Percentiles rank a stretch among this genome's conserved stretches.
phyloP scores from a whole-genome alignment of 2,797 vertebrate species.

The Tragelaphus eurycerus region DNA sequence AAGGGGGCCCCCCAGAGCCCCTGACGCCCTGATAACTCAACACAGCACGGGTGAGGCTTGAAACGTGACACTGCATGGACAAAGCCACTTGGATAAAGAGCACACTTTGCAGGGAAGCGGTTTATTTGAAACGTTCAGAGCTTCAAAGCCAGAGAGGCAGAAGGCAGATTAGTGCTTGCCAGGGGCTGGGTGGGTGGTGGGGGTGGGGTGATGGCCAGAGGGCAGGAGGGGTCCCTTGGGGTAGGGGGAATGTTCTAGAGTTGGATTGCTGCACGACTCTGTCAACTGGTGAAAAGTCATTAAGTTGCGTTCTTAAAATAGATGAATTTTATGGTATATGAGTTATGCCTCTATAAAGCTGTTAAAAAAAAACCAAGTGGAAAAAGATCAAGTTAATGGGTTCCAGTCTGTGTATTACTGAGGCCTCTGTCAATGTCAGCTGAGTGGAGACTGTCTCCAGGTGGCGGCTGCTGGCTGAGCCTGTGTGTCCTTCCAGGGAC shows the following conservation, averaged over 20 bases:
- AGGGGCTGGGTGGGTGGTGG: not conserved
- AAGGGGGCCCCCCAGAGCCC: too few relatives aligned
- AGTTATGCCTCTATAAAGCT: not conserved
- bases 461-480: not conserved
- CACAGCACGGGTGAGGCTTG: rapidly evolving
- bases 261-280: too few relatives aligned
- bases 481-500: not conserved
- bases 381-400: not conserved
- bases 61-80: rapidly evolving
- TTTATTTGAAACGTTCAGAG: not conserved
- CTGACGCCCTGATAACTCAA: rapidly evolving
- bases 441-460: not conserved
- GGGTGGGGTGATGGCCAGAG: not conserved
- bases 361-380: too few relatives aligned
- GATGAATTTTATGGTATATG: not conserved
- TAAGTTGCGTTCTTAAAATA: rapidly evolving
- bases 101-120: rapidly evolving
- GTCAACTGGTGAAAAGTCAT: rapidly evolving
- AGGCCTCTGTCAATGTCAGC: too few relatives aligned
- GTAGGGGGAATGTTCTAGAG: rapidly evolving
- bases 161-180: not conserved
- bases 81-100: not conserved
- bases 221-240: not conserved
- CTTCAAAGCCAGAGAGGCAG: not conserved
- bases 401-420: not conserved